Base-by-base conservation (phyloP, 2,113 vertebrate genomes). In the Hydrochoerus hydrochaeris region DNA sequence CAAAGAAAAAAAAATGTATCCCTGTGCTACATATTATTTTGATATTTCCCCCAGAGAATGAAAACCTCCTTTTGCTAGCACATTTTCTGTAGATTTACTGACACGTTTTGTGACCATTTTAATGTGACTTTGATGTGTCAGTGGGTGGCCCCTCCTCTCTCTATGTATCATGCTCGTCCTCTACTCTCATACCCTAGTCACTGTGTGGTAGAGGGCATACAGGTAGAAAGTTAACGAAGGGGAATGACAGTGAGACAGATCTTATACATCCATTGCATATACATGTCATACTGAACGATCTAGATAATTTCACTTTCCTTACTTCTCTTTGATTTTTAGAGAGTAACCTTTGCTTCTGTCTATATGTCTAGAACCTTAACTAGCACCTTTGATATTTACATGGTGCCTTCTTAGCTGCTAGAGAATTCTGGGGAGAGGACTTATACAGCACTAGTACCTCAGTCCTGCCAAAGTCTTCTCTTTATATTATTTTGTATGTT, bases 91-190 rank as follows among this genome's bases (percentile, higher is more conserved):
- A n/a, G 78, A 14, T 32, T 85, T 30, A n/a, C 77, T 5, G 38
- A 35, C 62, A 32, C 22, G 8, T 41, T 69, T 46, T 63, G 28
- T 65, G 62, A 81, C 57, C 8, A 9, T 28, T 77, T 35, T 32
- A 73, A 91, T 54, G 41, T 26, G 26, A 41, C 38, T 78, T 41
- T 49, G 30, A 57, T 57, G 10, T 96, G 92, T 30, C 13, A 4
- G 26, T n/a, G 17, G 35, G 24, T 10, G 0, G 5, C 2, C 30
- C 63, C 7, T 38, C 41, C 0, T 41, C 10, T 7, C 17, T 4
- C 10, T n/a, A n/a, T 9, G 19, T 0, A 7, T 71, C 44, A 24
- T 9, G 5, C 85, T 16, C 71, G 57, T 9, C 32, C 24, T 4
- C 0, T 38, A 12, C 49, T 17, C 38, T 1, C 17, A 10, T 63